These are phyloP conservation scores for Boulengeromyrus knoepffleri DNA, from an alignment of 2,113 vertebrate species.

Conservation along the genomic window DNA sequence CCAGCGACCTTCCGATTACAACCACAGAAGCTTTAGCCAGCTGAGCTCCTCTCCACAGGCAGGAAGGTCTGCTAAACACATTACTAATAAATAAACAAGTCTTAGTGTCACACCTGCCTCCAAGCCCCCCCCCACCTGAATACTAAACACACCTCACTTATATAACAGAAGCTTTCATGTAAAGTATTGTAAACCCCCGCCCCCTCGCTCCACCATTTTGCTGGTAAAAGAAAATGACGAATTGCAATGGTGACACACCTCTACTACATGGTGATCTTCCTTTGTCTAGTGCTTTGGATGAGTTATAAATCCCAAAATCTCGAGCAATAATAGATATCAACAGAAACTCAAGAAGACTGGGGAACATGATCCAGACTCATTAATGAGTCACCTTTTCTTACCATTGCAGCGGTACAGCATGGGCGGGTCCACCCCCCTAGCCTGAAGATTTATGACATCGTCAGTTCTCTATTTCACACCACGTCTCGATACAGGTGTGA, in stretches of 20 bases:
- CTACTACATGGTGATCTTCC: no score
- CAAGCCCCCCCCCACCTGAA: not conserved
- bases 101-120: not conserved
- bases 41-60: not conserved
- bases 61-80: not conserved
- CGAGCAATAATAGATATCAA: no score
- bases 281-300: no score
- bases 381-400: not conserved
- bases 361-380: not conserved
- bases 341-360: not conserved
- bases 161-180: not conserved
- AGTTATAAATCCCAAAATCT: no score
- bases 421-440: no score
- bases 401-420: not conserved
- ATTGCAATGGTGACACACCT: no score
- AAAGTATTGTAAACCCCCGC: not conserved
- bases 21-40: not conserved
- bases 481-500: not conserved
- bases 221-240: not conserved
- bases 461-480: not conserved
- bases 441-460: not conserved
- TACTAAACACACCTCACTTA: not conserved
- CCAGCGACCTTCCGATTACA: not conserved
- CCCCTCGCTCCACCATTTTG: not conserved
- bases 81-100: not conserved